These are phyloP conservation scores for Beris morrisii DNA, from an alignment of 2,888 invertebrate genomes.

Conservation along the genomic window DNA sequence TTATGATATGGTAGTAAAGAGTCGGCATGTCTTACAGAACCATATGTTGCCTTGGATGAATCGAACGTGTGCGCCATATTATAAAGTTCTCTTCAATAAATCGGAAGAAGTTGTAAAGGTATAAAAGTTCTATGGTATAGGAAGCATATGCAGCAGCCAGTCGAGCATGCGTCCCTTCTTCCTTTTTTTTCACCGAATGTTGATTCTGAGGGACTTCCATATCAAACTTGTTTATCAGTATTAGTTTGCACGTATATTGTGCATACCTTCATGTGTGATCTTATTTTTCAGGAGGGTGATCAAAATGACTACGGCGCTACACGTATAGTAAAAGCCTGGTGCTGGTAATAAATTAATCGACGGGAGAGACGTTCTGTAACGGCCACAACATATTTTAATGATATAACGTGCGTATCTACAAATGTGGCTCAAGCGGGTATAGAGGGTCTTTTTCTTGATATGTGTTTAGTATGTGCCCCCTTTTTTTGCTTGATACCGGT, in stretches of 20 bases:
- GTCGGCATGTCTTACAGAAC: too few relatives aligned
- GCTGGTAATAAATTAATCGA: conserved; percentile 35
- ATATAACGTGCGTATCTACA: conserved; percentile 4
- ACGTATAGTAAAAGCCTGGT: not conserved
- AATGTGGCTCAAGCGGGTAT: not conserved
- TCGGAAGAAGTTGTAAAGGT: conserved; percentile 5
- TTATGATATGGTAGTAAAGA: too few relatives aligned
- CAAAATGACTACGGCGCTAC: conserved; percentile 4
- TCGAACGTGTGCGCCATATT: too few relatives aligned
- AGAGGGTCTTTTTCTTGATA: conserved; percentile 24
- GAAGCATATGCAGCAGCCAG: conserved; percentile 18
- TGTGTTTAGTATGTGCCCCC: conserved; percentile 33
- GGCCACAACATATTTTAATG: conserved; percentile 10
- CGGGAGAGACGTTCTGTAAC: conserved; percentile 24
- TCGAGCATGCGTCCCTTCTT: conserved; percentile 31
- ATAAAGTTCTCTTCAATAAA: not conserved
- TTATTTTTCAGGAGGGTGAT: conserved; percentile 24
- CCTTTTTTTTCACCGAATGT: conserved; percentile 15
- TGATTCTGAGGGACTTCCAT: not conserved
- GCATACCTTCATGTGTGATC: conserved; percentile 10
- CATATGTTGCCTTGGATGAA: too few relatives aligned
- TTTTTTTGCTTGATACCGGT: conserved; percentile 28
- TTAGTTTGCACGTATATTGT: too few relatives aligned
- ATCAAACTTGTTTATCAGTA: too few relatives aligned
- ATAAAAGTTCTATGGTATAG: not conserved